Evolutionary conservation across 2,113 vertebrate species (phyloP), one percentile per base, ranked within the genome.

Genomic region (Bostrychus sinensis): DNA sequence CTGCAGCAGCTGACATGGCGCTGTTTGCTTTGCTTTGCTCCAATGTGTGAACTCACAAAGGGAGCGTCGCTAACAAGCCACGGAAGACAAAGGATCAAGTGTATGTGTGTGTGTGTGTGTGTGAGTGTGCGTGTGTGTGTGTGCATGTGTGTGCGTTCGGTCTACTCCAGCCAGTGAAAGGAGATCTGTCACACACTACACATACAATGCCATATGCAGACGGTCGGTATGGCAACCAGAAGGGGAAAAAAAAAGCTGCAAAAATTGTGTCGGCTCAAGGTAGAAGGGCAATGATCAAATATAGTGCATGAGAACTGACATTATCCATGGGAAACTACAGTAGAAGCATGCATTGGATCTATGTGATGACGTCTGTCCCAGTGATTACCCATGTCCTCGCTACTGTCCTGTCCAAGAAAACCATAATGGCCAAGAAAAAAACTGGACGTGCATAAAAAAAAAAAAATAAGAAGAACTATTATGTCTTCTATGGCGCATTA

Each of bases 21-120:
- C 48, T 75, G 78, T 87, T 87, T 81, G 72, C 66, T 84, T 87
- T 81, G 72, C 66, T 84, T 77, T 83, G 71, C 70, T 61, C 19
- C 25, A 80, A 70, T 71, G 83, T 70, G 72, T 71, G 64, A 79
- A 76, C 58, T 60, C n/a, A 80, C 81, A 87, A 89, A 81, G 56
- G 62, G 50, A 74, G 67, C 65, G 28, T 72, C 80, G 61, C 70
- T 41, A 66, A 83, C 65, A 58, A 75, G 69, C 73, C 72, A 17
- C 58, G 1, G 10, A 20, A 70, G 67, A 89, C 81, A 88, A 90
- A 87, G 70, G 60, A 34, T 74, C 56, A 20, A 80, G 80, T 77
- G 83, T 78, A 54, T 70, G 72, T 67, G 67, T 70, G 75, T 55
- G 72, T 55, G 50, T 70, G 72, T 67, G 67, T 70, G 75, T 55